These are phyloP conservation scores for Nomada hirtipes DNA, from an alignment of 2,888 invertebrate species.

Conservation along the genomic window DNA sequence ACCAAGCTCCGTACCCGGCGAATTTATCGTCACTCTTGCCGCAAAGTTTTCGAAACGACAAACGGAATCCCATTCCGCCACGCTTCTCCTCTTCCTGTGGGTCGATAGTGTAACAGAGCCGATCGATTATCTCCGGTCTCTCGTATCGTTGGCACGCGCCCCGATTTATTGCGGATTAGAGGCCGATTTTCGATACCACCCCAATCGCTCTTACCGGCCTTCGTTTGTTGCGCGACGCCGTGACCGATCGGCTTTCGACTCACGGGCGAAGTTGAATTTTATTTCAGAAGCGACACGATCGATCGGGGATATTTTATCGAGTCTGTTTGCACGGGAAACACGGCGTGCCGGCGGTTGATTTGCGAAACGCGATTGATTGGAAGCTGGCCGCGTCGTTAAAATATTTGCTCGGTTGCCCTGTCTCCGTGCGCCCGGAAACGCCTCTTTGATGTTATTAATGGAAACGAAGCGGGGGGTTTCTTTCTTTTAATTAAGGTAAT, in stretches of 20 bases:
- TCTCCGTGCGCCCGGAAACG: background rate
- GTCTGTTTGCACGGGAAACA: constrained; percentile 34
- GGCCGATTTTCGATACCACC: constrained; percentile 43
- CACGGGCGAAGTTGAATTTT: constrained; percentile 36
- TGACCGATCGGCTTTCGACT: constrained; percentile 38
- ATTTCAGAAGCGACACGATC: constrained; percentile 29
- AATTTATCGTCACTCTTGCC: constrained; percentile 37
- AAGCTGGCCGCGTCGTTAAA: constrained; percentile 39
- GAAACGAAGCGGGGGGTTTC: constrained; percentile 12
- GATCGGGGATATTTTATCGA: constrained; percentile 40
- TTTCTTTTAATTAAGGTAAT: constrained; percentile 28
- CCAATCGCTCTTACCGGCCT: constrained; percentile 4
- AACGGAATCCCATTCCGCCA: background rate
- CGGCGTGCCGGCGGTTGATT: constrained; percentile 30
- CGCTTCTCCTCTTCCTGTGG: background rate
- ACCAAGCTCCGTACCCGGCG: constrained; percentile 24
- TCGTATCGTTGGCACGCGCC: constrained; percentile 36
- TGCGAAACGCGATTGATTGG: constrained; percentile 47
- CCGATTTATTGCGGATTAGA: constrained; percentile 55
- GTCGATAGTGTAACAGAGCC: constrained; percentile 1
- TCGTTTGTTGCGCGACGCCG: background rate
- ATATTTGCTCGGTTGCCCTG: constrained; percentile 30
- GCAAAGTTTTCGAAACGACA: constrained; percentile 19
- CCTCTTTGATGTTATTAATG: constrained; percentile 25
- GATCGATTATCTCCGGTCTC: constrained; percentile 20